Evolutionary conservation across 53 echinoderm and acorn worm species (phyloP), one percentile per base, ranked within the genome.

Genomic region (Pentamera pediparva): DNA sequence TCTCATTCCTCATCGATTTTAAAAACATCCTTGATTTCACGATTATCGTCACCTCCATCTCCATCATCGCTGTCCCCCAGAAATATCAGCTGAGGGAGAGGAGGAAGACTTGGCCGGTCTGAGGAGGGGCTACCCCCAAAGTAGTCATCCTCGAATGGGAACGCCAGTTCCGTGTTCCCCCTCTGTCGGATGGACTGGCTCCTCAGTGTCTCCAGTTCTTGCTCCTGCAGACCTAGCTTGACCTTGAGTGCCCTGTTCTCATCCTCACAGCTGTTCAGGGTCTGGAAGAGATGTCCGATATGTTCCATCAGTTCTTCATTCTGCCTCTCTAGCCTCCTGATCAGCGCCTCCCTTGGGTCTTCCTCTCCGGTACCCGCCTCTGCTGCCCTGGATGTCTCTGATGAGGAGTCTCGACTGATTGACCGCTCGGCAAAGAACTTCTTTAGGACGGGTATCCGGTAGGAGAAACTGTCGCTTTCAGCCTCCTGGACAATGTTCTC

Each of bases 211-310:
- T 87, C 87, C 53, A 87, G 48, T 29, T 87, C 54, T 48, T 33
- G 77, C 19, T 53, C 35, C 17, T 82, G 63, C 9, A 54, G 76
- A n/a, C 56, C 13, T 19, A 89, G 25, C 37, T 28, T 85, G 7
- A 48, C 71, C 36, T 85, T 81, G 30, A 92, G 59, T 27, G 56
- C 28, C 6, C 56, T 59, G 59, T 92, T 92, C 76, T 92, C 92
- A 5, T 69, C 53, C 12, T 85, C 85, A 45, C 88, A 92, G 43
- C 85, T 79, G 32, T 89, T 84, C 76, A 84, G 56, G 39, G 79
- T 75, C 35, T 79, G 47, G 60, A 83, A 76, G 13, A 90, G 70
- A 32, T 83, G 67, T 27, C 76, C 32, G 18, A 90, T 60, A 54
- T 90, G 90, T 26, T 70, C 70, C 53, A 50, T 75, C 1, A 90